Evolutionary conservation across 2,113 vertebrate genomes (phyloP), one percentile per base, ranked within the genome.

Genomic region (Cheilinus undulatus): DNA sequence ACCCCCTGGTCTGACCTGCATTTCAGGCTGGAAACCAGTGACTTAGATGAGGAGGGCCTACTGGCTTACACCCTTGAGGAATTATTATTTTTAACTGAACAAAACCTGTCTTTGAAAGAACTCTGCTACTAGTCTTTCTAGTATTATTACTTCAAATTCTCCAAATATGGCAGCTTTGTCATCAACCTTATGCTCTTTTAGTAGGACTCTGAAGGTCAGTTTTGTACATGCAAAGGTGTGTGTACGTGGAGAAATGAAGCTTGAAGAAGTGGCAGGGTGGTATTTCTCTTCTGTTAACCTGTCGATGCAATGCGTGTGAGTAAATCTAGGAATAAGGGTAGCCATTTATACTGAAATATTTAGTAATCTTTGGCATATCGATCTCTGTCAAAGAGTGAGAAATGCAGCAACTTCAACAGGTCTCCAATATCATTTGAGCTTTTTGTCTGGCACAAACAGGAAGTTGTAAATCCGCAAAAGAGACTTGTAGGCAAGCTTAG

Each of bases 171-270:
- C n/a, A n/a, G n/a, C n/a, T n/a, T n/a, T n/a, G n/a, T n/a, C n/a
- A n/a, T n/a, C n/a, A n/a, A n/a, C n/a, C n/a, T n/a, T n/a, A n/a
- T n/a, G n/a, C n/a, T n/a, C n/a, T n/a, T n/a, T n/a, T n/a, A n/a
- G n/a, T n/a, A n/a, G n/a, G n/a, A n/a, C n/a, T n/a, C n/a, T n/a
- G n/a, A n/a, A n/a, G n/a, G n/a, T n/a, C n/a, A n/a, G n/a, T n/a
- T n/a, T n/a, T n/a, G n/a, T n/a, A n/a, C n/a, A n/a, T n/a, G 58
- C 12, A 64, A 69, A 3, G 50, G 76, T 59, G 85, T 70, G 58
- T 76, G 81, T 61, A 83, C 70, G 50, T 76, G 59, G 30, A 69
- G 45, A 67, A 71, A 65, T 22, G 2, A 50, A 65, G 70, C 54
- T 24, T 9, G 22, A 13, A 38, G 63, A 52, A 30, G 56, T 38